Percentiles rank a stretch among this genome's conserved stretches.
Evolutionary conservation across 2,113 vertebrate genomes (phyloP).

Genomic region (Chionis minor): DNA sequence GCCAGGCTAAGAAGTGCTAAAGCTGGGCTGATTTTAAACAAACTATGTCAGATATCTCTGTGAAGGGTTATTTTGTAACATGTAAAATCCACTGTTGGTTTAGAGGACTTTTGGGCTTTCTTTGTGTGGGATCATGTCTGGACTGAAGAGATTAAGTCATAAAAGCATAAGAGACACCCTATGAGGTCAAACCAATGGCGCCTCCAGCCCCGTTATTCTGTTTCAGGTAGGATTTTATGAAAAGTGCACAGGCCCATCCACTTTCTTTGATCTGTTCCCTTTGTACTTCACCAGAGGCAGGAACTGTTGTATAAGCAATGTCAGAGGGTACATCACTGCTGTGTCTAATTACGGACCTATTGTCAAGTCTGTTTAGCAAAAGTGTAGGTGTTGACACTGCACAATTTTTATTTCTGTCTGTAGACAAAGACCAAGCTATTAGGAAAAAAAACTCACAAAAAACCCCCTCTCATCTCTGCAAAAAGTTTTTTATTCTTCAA

Average conservation of each 20-base stretch:
- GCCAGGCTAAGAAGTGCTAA: not conserved
- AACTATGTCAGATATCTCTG: slow-evolving; percentile 2
- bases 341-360: not conserved
- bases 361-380: not conserved
- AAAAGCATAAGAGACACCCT: not conserved
- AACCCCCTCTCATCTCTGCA: accelerated
- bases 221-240: not conserved
- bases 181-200: not conserved
- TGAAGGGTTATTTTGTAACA: not conserved
- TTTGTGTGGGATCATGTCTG: not conserved
- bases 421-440: not conserved
- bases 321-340: not conserved
- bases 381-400: not conserved
- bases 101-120: not conserved
- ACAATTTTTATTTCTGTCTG: not conserved
- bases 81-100: slow-evolving; percentile 8
- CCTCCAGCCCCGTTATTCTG: not conserved
- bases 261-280: not conserved
- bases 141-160: not conserved
- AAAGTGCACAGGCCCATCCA: not conserved
- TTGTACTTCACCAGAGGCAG: not conserved
- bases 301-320: not conserved
- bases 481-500: not conserved
- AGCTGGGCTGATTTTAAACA: not conserved
- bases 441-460: not conserved